phyloP scores from a whole-genome alignment of 2,888 invertebrate species.

The Zygaena filipendulae region DNA sequence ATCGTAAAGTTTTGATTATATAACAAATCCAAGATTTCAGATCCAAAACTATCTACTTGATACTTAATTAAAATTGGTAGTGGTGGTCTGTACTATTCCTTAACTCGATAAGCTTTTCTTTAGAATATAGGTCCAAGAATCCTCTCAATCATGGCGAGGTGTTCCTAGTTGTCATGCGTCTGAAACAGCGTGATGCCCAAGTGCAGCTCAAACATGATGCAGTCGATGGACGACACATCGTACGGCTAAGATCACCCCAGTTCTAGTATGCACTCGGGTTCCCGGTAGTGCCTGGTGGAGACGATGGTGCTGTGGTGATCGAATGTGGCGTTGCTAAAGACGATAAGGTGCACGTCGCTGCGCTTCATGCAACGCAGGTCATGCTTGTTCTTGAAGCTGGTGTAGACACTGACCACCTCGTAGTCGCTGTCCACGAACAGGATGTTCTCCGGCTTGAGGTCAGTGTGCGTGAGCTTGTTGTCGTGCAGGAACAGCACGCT shows the following conservation, averaged over 20 bases:
- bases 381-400: slow-evolving; percentile 73
- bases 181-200: slow-evolving; percentile 98
- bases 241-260: slow-evolving; percentile 99
- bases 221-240: slow-evolving; percentile 99
- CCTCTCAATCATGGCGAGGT: slow-evolving; percentile 99
- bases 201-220: slow-evolving; percentile 99
- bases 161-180: slow-evolving; percentile 99
- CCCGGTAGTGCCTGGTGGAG: slow-evolving; percentile 97
- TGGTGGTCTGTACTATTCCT: too few species aligned
- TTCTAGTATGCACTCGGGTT: slow-evolving; percentile 99
- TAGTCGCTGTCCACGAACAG: slow-evolving; percentile 96
- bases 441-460: slow-evolving; percentile 99
- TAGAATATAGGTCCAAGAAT: slow-evolving; percentile 97
- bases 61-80: too few species aligned
- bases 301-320: slow-evolving; percentile 99
- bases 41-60: too few species aligned
- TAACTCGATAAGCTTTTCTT: too few species aligned
- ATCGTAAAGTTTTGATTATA: too few species aligned
- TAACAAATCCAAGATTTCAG: too few species aligned
- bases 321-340: slow-evolving; percentile 99
- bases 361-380: slow-evolving; percentile 89
- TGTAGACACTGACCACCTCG: slow-evolving; percentile 71
- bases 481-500: slow-evolving; percentile 98
- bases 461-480: slow-evolving; percentile 97
- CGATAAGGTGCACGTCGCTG: slow-evolving; percentile 96